phyloP scores from a whole-genome alignment of 2,797 vertebrate genomes.

The Moxostoma hubbsi region DNA sequence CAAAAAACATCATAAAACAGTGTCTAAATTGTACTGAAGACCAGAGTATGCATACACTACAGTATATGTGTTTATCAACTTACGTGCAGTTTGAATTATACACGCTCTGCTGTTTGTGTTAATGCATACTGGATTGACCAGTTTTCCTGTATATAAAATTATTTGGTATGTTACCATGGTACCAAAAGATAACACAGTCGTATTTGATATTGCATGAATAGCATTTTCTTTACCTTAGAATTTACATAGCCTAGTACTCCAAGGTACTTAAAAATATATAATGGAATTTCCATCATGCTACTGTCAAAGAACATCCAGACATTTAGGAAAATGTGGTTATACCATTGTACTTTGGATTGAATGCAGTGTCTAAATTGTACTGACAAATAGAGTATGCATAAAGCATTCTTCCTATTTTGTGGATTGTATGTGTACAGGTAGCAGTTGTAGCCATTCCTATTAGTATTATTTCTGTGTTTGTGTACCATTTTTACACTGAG shows the following conservation, averaged over 20 bases:
- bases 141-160: background rate
- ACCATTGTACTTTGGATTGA: background rate
- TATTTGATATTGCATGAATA: background rate
- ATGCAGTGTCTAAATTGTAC: background rate
- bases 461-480: background rate
- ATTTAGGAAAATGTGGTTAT: background rate
- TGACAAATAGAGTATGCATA: no score
- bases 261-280: background rate
- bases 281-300: background rate
- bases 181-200: background rate
- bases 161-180: no score
- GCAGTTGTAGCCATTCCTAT: no score
- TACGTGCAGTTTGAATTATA: no score
- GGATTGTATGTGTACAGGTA: no score
- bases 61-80: no score
- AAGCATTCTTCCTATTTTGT: no score
- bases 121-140: background rate
- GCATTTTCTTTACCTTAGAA: background rate
- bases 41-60: no score
- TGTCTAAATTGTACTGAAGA: no score
- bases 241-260: background rate
- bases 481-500: constrained; percentile 3
- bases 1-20: no score
- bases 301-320: no score
- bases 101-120: background rate